A percentile compares a stretch with the other conserved stretches of the same genome.
phyloP scores from a whole-genome alignment of 1,140 invertebrate genomes.

The Drosophila funebris region DNA sequence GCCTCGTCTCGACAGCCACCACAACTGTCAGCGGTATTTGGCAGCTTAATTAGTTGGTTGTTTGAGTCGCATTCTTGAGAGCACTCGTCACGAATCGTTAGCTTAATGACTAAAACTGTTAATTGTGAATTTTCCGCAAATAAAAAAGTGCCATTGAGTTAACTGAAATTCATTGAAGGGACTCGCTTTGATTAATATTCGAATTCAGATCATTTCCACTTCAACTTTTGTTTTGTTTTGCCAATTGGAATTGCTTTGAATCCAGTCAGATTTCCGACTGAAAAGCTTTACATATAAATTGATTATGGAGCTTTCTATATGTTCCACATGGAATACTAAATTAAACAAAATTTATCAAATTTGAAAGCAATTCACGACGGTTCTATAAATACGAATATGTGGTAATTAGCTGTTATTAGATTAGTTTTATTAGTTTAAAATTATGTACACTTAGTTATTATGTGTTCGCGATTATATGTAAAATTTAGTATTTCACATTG shows the following conservation, averaged over 20 bases:
- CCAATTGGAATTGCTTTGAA: neutral
- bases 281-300: neutral
- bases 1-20: neutral
- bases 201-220: neutral
- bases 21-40: conserved; percentile 45
- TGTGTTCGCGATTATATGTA: neutral
- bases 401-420: neutral
- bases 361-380: too few relatives aligned
- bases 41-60: conserved; percentile 45
- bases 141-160: conserved; percentile 10
- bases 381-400: neutral
- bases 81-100: conserved; percentile 35
- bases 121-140: conserved; percentile 20
- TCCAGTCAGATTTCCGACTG: neutral
- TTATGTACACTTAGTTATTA: neutral
- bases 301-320: neutral
- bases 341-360: neutral
- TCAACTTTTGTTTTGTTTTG: neutral
- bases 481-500: conserved; percentile 20
- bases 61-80: conserved; percentile 32
- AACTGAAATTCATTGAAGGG: neutral
- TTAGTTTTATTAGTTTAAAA: too few relatives aligned
- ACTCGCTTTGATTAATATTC: neutral
- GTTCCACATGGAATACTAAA: neutral
- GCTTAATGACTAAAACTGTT: conserved; percentile 26